Evolutionary conservation across 2,888 invertebrate genomes (phyloP), one percentile per base, ranked within the genome.

Genomic region (Resseliella maxima): DNA sequence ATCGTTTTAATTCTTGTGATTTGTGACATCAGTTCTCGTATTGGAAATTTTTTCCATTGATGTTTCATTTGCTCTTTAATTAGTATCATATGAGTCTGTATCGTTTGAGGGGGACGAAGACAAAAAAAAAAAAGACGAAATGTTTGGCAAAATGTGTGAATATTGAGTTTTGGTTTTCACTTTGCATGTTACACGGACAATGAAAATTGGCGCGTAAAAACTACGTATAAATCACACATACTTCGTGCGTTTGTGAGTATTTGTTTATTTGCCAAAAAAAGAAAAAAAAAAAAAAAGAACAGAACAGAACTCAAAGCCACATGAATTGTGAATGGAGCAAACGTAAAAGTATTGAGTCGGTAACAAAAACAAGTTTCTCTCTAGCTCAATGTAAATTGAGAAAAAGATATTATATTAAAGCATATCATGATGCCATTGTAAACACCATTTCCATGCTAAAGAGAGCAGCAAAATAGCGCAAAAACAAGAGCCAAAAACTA

Each of bases 361-460:
- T 72, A 35, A 35, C 15, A 35, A 72, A 72, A 72, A 31, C 35
- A 35, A 2, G 31, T 31, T 72, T 3, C 31, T 3, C 24, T 50
- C 15, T 50, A 15, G 15, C 46, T 41, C 41, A 12, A 59, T 59
- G 59, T 10, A 59, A 59, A 59, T 59, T 24, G 59, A 59, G 59
- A 59, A 59, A 59, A 59, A 59, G 59, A 59, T 59, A 72, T 72
- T 31, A 72, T 31, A 72, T 72, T 31, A 31, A 31, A 72, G 27
- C 72, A 18, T 72, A 72, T 72, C 72, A 72, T 72, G 72, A 72
- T 72, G n/a, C 35, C 72, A 72, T 72, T 72, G 72, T 31, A 72
- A 72, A 72, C 18, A 15, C 12, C 72, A 72, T 31, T 72, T 72
- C 72, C 72, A 72, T 72, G 31, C 31, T 15, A 72, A 72, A 72